These are phyloP conservation scores for Lycia hirtaria DNA, from an alignment of 2,888 invertebrate species.

Conservation along the genomic window DNA sequence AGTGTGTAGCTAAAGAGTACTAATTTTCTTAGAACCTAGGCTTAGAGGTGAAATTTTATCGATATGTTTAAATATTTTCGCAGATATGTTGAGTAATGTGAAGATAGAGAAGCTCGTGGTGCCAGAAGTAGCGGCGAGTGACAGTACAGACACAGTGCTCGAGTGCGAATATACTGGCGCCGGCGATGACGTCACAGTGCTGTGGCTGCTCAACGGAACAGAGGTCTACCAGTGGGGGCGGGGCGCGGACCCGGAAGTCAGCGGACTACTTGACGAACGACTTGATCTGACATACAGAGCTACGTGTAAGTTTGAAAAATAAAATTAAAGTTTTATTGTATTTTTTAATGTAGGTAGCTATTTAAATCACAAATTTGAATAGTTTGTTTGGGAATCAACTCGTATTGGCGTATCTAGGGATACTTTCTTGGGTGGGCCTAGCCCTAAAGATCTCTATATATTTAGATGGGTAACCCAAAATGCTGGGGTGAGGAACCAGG, in stretches of 20 bases:
- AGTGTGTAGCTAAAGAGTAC: no score
- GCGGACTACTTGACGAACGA: constrained; percentile 42
- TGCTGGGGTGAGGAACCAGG: no score
- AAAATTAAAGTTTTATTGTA: no score
- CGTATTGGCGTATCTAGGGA: no score
- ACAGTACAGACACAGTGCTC: constrained; percentile 39
- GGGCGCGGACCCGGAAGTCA: constrained; percentile 37
- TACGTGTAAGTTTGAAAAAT: constrained; percentile 43
- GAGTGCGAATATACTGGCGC: constrained; percentile 50
- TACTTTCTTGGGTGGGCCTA: no score
- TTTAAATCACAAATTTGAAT: no score
- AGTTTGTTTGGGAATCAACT: no score
- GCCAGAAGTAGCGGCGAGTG: constrained; percentile 51
- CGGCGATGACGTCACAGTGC: constrained; percentile 45
- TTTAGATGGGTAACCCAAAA: no score
- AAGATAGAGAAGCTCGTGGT: constrained; percentile 52
- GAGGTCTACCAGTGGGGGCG: constrained; percentile 52
- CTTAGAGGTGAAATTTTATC: no score
- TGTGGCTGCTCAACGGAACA: constrained; percentile 49
- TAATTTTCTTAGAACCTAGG: no score
- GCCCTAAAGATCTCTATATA: no score
- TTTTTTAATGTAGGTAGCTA: no score
- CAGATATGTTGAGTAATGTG: constrained; percentile 46
- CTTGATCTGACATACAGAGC: constrained; percentile 43
- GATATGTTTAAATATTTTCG: constrained; percentile 17